phyloP scores from a whole-genome alignment of 2,888 invertebrate genomes.

The Melieria omissa region DNA sequence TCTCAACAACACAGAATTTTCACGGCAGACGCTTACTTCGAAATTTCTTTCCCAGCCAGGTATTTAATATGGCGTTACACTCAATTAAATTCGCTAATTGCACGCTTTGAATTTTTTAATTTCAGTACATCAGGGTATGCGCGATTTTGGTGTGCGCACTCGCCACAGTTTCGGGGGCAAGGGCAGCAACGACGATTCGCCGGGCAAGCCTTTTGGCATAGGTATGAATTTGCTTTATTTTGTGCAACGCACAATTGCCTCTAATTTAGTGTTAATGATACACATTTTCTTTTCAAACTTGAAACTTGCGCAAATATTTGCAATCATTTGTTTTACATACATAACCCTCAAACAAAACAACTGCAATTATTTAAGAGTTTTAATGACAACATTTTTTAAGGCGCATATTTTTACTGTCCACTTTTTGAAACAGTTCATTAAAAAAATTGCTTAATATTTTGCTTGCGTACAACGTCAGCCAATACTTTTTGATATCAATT shows the following conservation, averaged over 20 bases:
- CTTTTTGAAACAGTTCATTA: too few species aligned
- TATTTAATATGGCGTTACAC: conserved; percentile 33
- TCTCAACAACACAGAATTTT: conserved; percentile 74
- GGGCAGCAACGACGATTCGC: conserved; percentile 69
- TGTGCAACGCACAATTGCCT: neutral
- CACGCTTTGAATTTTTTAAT: conserved; percentile 1
- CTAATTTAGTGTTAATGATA: too few species aligned
- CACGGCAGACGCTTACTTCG: conserved; percentile 47
- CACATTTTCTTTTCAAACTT: too few species aligned
- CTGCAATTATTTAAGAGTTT: too few species aligned
- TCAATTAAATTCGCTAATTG: neutral
- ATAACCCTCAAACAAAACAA: too few species aligned
- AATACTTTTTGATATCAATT: too few species aligned
- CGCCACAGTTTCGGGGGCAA: conserved; percentile 74
- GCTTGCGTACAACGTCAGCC: too few species aligned
- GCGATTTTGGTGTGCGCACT: conserved; percentile 60
- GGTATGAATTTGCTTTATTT: conserved; percentile 69
- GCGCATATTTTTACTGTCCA: too few species aligned
- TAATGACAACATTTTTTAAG: too few species aligned
- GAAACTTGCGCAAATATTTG: too few species aligned
- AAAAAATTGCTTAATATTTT: too few species aligned
- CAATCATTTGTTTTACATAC: too few species aligned
- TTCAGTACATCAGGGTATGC: conserved; percentile 53
- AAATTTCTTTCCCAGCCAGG: conserved; percentile 59
- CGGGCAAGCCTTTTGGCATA: conserved; percentile 83